A percentile compares a stretch with the other conserved stretches of the same genome.
These are phyloP conservation scores for Phoenoteleia sp. DNA, from an alignment of 2,888 invertebrate species.

Conservation along the genomic window DNA sequence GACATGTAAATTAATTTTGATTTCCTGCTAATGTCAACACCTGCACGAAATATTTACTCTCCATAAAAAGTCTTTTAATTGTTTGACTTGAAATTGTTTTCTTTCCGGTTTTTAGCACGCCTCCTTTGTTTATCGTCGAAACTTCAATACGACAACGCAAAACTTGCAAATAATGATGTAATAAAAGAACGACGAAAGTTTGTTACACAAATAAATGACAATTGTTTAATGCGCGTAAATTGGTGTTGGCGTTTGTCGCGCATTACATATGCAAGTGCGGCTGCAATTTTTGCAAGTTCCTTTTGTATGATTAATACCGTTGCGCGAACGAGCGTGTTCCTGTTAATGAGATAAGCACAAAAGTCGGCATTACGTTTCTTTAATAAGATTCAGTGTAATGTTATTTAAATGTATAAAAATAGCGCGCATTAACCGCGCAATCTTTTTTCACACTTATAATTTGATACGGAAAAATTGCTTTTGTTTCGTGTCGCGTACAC, in stretches of 20 bases:
- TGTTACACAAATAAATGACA: slow-evolving; percentile 54
- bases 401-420: slow-evolving; percentile 60
- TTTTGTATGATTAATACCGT: slow-evolving; percentile 49
- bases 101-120: neutral
- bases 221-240: slow-evolving; percentile 57
- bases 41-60: neutral
- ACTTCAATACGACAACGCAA: neutral
- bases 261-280: slow-evolving; percentile 45
- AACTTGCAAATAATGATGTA: slow-evolving; percentile 12
- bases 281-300: slow-evolving; percentile 53
- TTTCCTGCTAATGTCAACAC: neutral
- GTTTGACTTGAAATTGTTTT: neutral
- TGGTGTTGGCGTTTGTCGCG: slow-evolving; percentile 47
- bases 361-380: slow-evolving; percentile 28
- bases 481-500: slow-evolving; percentile 36
- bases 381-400: slow-evolving; percentile 50
- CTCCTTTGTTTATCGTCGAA: too few species aligned
- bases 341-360: slow-evolving; percentile 59
- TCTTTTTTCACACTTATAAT: slow-evolving; percentile 53
- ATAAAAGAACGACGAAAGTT: slow-evolving; percentile 11
- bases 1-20: too few species aligned
- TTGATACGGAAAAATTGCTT: slow-evolving; percentile 43
- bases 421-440: slow-evolving; percentile 43
- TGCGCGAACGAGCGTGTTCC: slow-evolving; percentile 36
- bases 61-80: neutral